Evolutionary conservation across 2,797 vertebrate genomes (phyloP).

Genomic region (Eulemur rubriventer): DNA sequence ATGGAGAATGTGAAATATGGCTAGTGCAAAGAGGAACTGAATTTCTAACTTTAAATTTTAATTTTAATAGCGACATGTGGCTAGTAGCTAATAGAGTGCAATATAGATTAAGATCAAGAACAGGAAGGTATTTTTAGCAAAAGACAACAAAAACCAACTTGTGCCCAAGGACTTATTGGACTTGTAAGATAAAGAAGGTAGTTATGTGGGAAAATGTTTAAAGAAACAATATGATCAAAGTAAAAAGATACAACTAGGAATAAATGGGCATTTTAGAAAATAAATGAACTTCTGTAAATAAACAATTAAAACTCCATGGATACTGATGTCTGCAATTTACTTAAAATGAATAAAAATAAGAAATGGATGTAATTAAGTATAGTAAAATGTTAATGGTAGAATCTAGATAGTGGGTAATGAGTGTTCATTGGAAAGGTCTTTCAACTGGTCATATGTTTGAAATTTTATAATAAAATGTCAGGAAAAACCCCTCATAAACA

Average conservation of each 20-base stretch:
- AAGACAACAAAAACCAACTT: not conserved
- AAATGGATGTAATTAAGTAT: not conserved
- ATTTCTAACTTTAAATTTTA: not conserved
- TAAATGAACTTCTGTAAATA: not conserved
- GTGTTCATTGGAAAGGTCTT: not conserved
- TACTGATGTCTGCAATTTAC: not conserved
- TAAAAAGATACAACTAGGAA: not conserved
- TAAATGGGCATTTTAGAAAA: not conserved
- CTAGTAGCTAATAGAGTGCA: not conserved
- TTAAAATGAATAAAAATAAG: not conserved
- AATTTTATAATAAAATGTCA: not conserved
- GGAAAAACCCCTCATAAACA: not conserved
- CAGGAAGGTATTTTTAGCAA: not conserved
- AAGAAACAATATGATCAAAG: not conserved
- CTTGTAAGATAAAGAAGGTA: not conserved
- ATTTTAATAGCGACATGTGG: not conserved
- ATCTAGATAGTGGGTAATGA: not conserved
- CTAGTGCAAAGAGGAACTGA: not conserved
- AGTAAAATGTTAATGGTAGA: not conserved
- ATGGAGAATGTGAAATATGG: not conserved
- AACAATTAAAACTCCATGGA: not conserved
- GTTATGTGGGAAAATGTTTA: not conserved
- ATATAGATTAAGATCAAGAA: not conserved
- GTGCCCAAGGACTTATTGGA: not conserved
- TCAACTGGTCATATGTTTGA: not conserved